Percentiles rank a stretch among this genome's conserved stretches.
phyloP scores from a whole-genome alignment of 30 jellyfish, hydroid and myxozoan species.

The Cassiopea xamachana region DNA sequence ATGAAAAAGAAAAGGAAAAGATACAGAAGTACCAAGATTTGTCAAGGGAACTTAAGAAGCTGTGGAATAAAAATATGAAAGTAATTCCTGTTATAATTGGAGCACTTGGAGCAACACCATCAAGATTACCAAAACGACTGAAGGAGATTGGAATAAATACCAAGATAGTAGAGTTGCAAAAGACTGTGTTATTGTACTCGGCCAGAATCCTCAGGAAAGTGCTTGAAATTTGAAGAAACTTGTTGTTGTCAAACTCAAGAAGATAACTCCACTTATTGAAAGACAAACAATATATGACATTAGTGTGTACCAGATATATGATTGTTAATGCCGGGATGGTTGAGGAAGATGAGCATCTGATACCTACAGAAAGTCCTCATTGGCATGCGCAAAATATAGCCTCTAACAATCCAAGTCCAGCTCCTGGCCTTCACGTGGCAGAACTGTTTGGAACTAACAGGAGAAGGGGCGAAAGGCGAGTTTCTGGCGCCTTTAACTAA shows the following conservation, averaged over 20 bases:
- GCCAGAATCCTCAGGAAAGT: not conserved
- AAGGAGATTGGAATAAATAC: not conserved
- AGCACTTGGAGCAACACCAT: not conserved
- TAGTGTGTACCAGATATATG: no score
- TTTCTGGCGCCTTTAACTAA: no score
- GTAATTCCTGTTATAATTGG: not conserved
- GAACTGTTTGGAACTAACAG: no score
- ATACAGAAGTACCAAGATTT: conserved; percentile 1
- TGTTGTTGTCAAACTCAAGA: not conserved
- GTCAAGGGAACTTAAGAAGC: not conserved
- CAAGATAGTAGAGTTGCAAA: not conserved
- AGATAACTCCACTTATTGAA: not conserved
- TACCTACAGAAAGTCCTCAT: no score
- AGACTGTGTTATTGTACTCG: not conserved
- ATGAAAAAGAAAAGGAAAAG: not conserved
- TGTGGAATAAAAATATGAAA: not conserved
- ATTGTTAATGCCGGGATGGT: no score
- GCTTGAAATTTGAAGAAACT: not conserved
- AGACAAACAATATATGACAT: no score
- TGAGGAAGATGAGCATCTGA: no score
- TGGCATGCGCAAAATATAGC: no score
- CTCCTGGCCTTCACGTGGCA: no score
- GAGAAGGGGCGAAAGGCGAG: no score
- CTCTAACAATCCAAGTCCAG: no score
- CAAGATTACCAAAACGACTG: not conserved